Evolutionary conservation across 2,888 invertebrate species (phyloP).

Genomic region (Heliconius charithonia): DNA sequence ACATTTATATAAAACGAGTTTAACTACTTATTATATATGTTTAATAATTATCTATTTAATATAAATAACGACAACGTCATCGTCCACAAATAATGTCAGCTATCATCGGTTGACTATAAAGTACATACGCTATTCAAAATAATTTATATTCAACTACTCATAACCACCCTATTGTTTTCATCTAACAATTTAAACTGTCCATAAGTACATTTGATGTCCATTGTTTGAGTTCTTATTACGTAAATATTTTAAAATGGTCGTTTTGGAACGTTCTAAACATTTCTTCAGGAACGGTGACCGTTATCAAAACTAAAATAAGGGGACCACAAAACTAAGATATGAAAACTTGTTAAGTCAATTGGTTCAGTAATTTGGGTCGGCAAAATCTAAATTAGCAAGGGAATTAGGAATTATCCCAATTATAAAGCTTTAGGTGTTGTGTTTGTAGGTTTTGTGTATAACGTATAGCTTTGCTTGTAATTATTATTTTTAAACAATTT

Average conservation of each 20-base stretch:
- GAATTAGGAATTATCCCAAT: conserved; percentile 3
- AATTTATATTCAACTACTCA: conserved; percentile 34
- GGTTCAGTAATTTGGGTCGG: conserved; percentile 13
- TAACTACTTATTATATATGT: not conserved
- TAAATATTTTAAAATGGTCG: not conserved
- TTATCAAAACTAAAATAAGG: conserved; percentile 11
- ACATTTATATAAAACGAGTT: not conserved
- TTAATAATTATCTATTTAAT: not conserved
- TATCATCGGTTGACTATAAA: conserved; percentile 3
- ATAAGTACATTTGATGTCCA: conserved; percentile 37
- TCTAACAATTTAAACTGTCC: conserved; percentile 33
- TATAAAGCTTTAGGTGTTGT: not conserved
- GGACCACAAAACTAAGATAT: not conserved
- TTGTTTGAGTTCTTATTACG: conserved; percentile 28
- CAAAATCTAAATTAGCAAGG: conserved; percentile 6
- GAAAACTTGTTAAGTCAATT: conserved; percentile 11
- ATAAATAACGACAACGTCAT: not conserved
- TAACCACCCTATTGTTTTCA: conserved; percentile 42
- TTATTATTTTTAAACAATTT: not conserved
- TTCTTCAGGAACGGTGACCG: conserved; percentile 3
- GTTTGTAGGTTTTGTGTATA: not conserved
- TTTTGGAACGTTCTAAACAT: conserved; percentile 1
- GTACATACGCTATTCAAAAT: conserved; percentile 9
- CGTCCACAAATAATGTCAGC: not conserved
- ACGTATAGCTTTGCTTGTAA: not conserved